Evolutionary conservation across 2,888 invertebrate genomes (phyloP).

Genomic region (Campoplex nolae): DNA sequence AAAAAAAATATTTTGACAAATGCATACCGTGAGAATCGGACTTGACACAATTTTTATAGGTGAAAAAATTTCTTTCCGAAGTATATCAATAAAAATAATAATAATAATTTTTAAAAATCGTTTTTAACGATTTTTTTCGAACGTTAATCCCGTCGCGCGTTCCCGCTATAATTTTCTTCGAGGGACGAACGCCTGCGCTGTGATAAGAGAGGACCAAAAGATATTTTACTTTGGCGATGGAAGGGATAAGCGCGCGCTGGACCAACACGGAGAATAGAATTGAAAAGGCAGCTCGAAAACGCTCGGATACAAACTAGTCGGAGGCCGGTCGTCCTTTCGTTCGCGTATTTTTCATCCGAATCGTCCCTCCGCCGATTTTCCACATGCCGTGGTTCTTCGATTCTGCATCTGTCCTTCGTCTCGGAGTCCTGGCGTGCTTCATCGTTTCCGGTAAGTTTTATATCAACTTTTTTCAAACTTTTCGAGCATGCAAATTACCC

Average conservation of each 20-base stretch:
- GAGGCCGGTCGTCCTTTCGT: constrained; percentile 55
- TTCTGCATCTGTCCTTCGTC: constrained; percentile 43
- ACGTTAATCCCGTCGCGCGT: neutral
- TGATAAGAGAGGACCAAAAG: constrained; percentile 22
- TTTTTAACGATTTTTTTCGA: neutral
- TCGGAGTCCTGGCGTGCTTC: constrained; percentile 53
- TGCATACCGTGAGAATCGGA: neutral
- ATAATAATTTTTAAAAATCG: no score
- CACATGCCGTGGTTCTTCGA: constrained; percentile 56
- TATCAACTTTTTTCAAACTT: neutral
- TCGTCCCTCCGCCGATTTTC: constrained; percentile 43
- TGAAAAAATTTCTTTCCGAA: neutral
- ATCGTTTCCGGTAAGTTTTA: constrained; percentile 51
- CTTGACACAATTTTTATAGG: neutral
- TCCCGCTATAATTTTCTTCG: constrained; percentile 22
- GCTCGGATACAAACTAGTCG: constrained; percentile 54
- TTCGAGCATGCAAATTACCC: neutral
- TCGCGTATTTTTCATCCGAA: constrained; percentile 40
- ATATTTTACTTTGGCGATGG: constrained; percentile 42
- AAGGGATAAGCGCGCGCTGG: constrained; percentile 61
- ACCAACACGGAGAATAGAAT: constrained; percentile 49
- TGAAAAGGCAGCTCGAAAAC: constrained; percentile 52
- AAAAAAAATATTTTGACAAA: neutral
- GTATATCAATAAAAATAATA: no score
- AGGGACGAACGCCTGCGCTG: constrained; percentile 45